Evolutionary conservation across 2,797 vertebrate genomes (phyloP).

Genomic region (Syncerus caffer): DNA sequence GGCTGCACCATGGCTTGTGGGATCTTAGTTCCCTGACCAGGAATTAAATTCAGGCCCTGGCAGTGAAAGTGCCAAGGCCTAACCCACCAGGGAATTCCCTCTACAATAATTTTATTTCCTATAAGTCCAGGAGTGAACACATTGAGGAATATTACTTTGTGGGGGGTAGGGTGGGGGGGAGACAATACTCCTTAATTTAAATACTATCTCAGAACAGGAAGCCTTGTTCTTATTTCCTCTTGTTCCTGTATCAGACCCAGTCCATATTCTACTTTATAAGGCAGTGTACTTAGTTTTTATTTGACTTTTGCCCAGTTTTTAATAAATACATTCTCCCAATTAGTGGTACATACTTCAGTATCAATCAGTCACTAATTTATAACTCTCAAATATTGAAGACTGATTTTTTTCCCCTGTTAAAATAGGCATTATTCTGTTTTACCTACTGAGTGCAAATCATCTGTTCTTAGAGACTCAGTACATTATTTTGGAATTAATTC

Average conservation of each 20-base stretch:
- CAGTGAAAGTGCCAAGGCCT: neutral
- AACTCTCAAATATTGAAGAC: conserved; percentile 52
- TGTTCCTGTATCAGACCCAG: neutral
- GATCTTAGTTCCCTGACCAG: neutral
- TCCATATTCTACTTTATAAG: neutral
- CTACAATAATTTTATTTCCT: neutral
- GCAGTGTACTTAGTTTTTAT: neutral
- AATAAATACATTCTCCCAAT: neutral
- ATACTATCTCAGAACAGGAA: neutral
- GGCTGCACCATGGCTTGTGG: neutral
- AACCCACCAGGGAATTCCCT: neutral
- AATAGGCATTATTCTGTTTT: conserved; percentile 40
- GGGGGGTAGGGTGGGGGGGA: neutral
- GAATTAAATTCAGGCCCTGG: neutral
- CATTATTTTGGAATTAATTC: conserved; percentile 2
- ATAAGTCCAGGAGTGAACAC: neutral
- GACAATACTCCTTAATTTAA: neutral
- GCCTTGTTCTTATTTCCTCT: neutral
- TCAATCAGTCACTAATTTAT: neutral
- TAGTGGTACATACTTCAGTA: neutral
- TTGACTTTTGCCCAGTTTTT: neutral
- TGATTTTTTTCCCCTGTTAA: conserved; percentile 1
- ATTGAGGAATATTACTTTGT: neutral
- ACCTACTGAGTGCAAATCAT: neutral
- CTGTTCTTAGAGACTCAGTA: neutral